Base-by-base conservation (phyloP, 2,797 vertebrate species). In the Mergus octosetaceus region DNA sequence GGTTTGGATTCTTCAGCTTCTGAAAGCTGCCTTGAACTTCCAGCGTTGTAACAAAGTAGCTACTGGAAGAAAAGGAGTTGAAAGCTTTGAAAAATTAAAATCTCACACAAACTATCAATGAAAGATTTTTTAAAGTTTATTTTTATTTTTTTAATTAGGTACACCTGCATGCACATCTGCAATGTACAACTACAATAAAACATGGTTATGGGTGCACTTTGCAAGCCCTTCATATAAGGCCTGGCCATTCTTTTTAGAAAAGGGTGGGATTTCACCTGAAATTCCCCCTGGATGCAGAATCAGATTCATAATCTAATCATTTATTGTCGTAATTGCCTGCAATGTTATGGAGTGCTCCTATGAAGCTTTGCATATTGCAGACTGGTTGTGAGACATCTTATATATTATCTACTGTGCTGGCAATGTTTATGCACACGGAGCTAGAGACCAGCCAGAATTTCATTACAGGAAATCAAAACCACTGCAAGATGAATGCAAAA, bases 401-500 rank as follows among this genome's bases (percentile, higher is more conserved):
- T 24, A 68, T 56, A 45, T 90, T 87, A 88, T 87, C 60, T 94
- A 75, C 62, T 77, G n/a, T 62, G 18, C 13, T 69, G 86, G 41
- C 68, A 72, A 3, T 8, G 60, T 73, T 92, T 90, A 53, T 70
- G 77, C 58, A 62, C 27, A 85, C 43, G 92, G 61, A 83, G 79
- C 69, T 93, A 89, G 71, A 96, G 32, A 80, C 92, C 54, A 94
- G 85, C 82, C 89, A 87, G 94, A 94, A 86, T 68, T 60, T 87
- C 77, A 82, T 81, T 80, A 91, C 78, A 95, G 94, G 85, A 96
- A 95, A 94, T 85, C 41, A 4, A 87, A 95, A 94, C 16, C 51
- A 65, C 45, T 76, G 54, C 19, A 92, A 92, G 74, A 93, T 57
- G 43, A 84, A 92, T 87, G 64, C 57, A 70, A 72, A 95, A 93